Conservation (phyloP, 2,888 invertebrate species). For the Octonoba sinensis region DNA sequence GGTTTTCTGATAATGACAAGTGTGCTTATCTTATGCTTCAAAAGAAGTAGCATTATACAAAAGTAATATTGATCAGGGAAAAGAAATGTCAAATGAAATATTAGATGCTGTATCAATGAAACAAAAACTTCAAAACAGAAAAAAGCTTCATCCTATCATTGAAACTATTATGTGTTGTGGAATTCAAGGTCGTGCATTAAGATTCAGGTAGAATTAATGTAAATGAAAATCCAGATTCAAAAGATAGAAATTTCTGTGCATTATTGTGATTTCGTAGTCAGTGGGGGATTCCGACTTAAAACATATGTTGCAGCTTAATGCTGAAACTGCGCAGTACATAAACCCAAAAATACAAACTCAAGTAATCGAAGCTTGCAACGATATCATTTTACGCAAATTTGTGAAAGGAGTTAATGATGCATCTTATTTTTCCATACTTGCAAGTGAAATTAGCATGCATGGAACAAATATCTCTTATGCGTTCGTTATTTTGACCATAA, state of each 20-base stretch:
- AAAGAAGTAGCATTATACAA: no score
- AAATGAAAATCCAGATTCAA: not conserved
- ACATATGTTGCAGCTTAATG: not conserved
- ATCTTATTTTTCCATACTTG: no score
- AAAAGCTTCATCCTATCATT: not conserved
- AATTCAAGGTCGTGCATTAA: not conserved
- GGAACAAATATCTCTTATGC: no score
- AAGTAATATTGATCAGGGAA: not conserved
- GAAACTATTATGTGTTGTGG: conserved; percentile 9
- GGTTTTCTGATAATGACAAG: no score
- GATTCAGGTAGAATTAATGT: not conserved
- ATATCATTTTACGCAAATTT: no score
- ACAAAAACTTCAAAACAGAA: not conserved
- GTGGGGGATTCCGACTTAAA: not conserved
- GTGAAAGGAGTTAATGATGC: no score
- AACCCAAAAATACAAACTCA: no score
- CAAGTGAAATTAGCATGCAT: no score
- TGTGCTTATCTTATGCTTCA: no score
- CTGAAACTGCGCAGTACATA: not conserved
- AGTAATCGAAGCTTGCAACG: no score
- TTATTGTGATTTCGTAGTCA: not conserved
- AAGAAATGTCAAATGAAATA: not conserved
- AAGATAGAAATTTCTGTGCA: not conserved
- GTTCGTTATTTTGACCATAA: no score
- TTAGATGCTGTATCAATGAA: not conserved